Percentiles rank a stretch among this genome's conserved stretches.
Conservation (phyloP, 2,113 vertebrate species). For the Corythornis cristatus region DNA sequence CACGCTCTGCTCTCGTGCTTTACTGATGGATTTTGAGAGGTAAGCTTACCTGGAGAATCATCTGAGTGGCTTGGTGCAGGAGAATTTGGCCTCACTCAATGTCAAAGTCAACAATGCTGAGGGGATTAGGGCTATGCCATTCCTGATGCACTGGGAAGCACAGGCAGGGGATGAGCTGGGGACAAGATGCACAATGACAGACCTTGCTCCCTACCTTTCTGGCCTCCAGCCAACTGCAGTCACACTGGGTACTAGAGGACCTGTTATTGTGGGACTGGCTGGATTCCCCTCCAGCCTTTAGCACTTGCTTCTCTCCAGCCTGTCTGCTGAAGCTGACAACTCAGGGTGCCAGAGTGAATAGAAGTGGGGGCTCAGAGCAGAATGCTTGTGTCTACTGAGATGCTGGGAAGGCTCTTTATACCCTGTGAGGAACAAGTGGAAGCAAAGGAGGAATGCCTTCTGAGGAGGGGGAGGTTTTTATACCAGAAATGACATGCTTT, state of each 20-base stretch:
- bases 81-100: background rate
- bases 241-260: background rate
- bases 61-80: background rate
- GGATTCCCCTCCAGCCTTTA: background rate
- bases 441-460: background rate
- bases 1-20: background rate
- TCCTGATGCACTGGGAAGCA: background rate
- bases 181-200: accelerated
- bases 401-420: background rate
- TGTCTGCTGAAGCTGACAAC: background rate
- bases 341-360: background rate
- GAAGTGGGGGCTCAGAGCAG: background rate
- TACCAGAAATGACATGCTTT: background rate
- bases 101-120: background rate
- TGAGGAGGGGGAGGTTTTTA: background rate
- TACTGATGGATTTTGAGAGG: background rate
- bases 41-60: background rate
- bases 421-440: background rate
- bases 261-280: background rate
- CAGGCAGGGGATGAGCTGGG: background rate
- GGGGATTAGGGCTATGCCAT: background rate
- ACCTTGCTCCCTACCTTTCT: background rate
- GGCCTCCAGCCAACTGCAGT: background rate
- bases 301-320: background rate
- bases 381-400: background rate